Evolutionary conservation across 2,888 invertebrate species (phyloP), one percentile per base, ranked within the genome.

Genomic region (Clivina fossor): DNA sequence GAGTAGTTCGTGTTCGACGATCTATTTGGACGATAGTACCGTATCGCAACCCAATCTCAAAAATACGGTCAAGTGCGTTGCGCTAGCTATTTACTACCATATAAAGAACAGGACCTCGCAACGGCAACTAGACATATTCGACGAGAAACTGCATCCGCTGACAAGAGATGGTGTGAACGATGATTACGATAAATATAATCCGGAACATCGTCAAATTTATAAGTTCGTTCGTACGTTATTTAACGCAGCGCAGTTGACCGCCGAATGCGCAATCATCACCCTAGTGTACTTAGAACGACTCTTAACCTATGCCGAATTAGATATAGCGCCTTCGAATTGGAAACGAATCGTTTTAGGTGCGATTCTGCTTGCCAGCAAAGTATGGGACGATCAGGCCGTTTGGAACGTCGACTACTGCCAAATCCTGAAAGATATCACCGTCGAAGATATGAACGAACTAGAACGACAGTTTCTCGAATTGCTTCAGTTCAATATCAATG

Each of bases 351-450:
- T 98, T 50, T 81, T 97, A 65, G 98, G 97, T 63, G 96, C 98
- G 65, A 98, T 99, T 71, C 79, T 99, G 65, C 78, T 99, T 61
- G 95, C 99, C 19, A 97, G 97, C 53, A 99, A 99, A 78, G 97
- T 99, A 13, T 99, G 99, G 99, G 99, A 99, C 72, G 99, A 99
- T 75, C 99, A 99, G 76, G 99, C 99, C 22, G 98, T 99, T 15
- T 99, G 99, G 99, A 99, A 99, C 80, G 98, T 99, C 22, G 99
- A 99, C 77, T 99, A 98, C 77, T 99, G 99, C 77, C 98, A 99
- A 82, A 99, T 99, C 70, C 80, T 99, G 60, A 94, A 96, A 77
- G 98, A 99, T 74, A 96, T 98, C 63, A 93, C 94, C 37, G 98
- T 87, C 22, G 86, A 87, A 72, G 86, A 86, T 67, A 87, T 87